Base-by-base conservation (phyloP, 2,888 invertebrate genomes). In the Thecophora atra region DNA sequence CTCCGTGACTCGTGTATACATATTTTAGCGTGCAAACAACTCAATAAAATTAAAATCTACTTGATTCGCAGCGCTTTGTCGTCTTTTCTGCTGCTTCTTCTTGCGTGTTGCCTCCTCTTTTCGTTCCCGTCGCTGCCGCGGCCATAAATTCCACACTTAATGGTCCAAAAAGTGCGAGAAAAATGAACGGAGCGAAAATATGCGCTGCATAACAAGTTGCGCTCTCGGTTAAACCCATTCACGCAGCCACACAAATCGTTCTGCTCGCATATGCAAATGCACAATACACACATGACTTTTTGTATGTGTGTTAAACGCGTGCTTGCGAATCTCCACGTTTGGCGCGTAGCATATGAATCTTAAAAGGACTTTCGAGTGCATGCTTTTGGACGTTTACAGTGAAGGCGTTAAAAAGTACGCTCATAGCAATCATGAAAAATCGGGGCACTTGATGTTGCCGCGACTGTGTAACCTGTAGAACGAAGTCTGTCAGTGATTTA, bases 131-230 rank as follows among this genome's bases (percentile, higher is more conserved):
- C 51, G n/a, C 21, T 60, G 63, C 58, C 60, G 71, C 64, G 77
- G 79, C 81, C 84, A 81, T 85, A 85, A 85, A 85, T 86, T 82
- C 80, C 78, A 71, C 79, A 84, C 82, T 85, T 85, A 85, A 85
- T 85, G 86, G 80, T 78, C 80, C 82, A 85, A 84, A 81, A 83
- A 84, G 79, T 80, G 80, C 78, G 78, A 79, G 80, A 82, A 81
- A 80, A 81, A 82, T 80, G 74, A 75, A 74, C 74, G 75, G 74
- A 75, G 75, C 74, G 75, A 72, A 74, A 73, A 73, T 68, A 71
- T 72, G 76, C 26, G 71, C 56, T 71, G 73, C 63, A 71, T 70
- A 73, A 70, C 70, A 65, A 62, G 58, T 62, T 62, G 66, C 26
- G 28, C 52, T 37, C 15, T 28, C 58, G 21, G 51, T 37, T 30